Base-by-base conservation (phyloP, 2,797 vertebrate genomes). In the Pagetopsis macropterus region DNA sequence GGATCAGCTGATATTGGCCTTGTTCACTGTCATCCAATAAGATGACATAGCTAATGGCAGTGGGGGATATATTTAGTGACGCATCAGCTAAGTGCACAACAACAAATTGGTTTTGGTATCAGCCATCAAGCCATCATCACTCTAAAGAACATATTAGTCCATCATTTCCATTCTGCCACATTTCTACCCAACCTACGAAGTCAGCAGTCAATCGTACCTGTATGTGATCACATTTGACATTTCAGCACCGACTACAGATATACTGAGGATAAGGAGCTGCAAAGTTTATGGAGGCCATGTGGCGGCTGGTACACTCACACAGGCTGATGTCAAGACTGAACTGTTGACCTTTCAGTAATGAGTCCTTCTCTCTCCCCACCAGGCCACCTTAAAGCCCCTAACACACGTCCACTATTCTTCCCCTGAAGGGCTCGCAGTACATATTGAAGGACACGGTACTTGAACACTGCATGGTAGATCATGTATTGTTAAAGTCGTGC, bases 341-440 rank as follows among this genome's bases (percentile, higher is more conserved):
- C 65, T 51, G 27, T 9, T 70, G 77, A 80, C 73, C 59, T 79
- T 79, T 84, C 14, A 37, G 41, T 67, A 70, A 81, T 58, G 56
- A 74, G 64, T 65, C 43, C 44, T 50, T 55, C 52, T 59, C 43
- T 48, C 37, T 66, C 45, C 56, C 5, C 46, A 37, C 15, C 46
- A 37, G 27, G 23, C 19, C 40, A 12, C 60, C 31, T 7, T 10
- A 44, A 54, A 33, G n/a, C 40, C 40, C 5, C 54, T 16, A 27
- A 67, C 63, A 31, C 65, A 46, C 72, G 17, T 23, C 60, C 10
- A 46, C 54, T 16, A 17, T 51, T 59, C 56, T n/a, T 14, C 19
- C 44, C 15, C 57, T 37, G 60, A 41, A 17, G 60, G 3, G 21
- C 23, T 40, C 1, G 12, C 31, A 23, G 56, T 12, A 12, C 52